Conservation (phyloP, 2,888 invertebrate genomes). For the Synergus umbraculus region DNA sequence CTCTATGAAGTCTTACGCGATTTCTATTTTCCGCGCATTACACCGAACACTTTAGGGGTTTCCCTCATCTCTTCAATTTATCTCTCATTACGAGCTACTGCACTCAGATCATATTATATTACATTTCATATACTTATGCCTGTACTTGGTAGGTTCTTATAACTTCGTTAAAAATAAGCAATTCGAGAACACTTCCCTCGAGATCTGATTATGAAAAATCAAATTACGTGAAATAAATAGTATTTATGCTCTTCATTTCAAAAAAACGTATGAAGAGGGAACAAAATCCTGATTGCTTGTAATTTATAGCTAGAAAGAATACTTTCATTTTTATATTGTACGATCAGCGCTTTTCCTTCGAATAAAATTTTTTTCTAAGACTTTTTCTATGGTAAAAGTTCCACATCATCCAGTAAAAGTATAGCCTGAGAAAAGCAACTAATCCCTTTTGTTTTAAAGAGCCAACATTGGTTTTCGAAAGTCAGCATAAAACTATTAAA, state of each 20-base stretch:
- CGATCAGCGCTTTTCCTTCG: background rate
- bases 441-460: background rate
- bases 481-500: background rate
- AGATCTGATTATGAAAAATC: background rate
- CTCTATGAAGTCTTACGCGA: background rate
- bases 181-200: background rate
- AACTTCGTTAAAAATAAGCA: background rate
- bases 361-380: background rate
- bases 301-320: too few relatives aligned
- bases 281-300: too few relatives aligned
- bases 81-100: constrained; percentile 19
- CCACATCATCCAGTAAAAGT: background rate
- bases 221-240: too few relatives aligned
- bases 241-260: too few relatives aligned
- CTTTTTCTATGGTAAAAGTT: background rate
- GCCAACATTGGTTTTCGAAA: constrained; percentile 1
- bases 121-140: background rate
- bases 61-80: background rate
- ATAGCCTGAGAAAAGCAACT: background rate
- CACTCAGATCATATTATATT: background rate
- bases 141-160: background rate
- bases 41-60: constrained; percentile 15
- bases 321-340: too few relatives aligned
- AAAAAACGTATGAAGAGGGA: too few relatives aligned
- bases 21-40: constrained; percentile 20